Evolutionary conservation across 2,888 invertebrate genomes (phyloP).

Genomic region (Leptinotarsa peninsularis): DNA sequence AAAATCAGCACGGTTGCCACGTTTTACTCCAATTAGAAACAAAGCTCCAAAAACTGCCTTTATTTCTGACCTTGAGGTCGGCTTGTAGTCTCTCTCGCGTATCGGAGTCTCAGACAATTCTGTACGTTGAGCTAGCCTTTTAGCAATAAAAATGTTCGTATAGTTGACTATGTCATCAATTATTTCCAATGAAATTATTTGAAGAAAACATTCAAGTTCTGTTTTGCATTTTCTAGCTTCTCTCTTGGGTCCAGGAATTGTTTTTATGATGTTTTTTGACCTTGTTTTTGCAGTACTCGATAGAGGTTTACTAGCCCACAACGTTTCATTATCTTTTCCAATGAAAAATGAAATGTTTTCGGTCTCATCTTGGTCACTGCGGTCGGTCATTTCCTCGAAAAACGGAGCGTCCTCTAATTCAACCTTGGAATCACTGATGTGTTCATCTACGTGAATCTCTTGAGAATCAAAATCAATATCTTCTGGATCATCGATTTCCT

Average conservation of each 20-base stretch:
- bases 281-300: conserved; percentile 1
- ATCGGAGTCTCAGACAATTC: conserved; percentile 7
- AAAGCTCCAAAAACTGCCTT: conserved; percentile 1
- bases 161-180: conserved; percentile 12
- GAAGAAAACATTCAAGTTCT: conserved; percentile 11
- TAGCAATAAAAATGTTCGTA: neutral
- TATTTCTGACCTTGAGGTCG: conserved; percentile 10
- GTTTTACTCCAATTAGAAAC: conserved; percentile 1
- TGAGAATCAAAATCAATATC: conserved; percentile 8
- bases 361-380: conserved; percentile 12
- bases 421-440: conserved; percentile 10
- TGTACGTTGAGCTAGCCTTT: conserved; percentile 5
- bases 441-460: neutral
- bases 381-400: conserved; percentile 8
- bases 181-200: neutral
- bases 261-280: conserved; percentile 11
- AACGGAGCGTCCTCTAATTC: conserved; percentile 7
- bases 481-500: conserved; percentile 5
- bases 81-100: conserved; percentile 6
- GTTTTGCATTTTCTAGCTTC: neutral
- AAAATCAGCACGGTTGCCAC: conserved; percentile 6
- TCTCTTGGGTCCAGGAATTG: conserved; percentile 3
- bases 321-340: conserved; percentile 4
- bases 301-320: conserved; percentile 2
- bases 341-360: conserved; percentile 7